Conservation (phyloP, 2,888 invertebrate genomes). For the Melolontha melolontha region DNA sequence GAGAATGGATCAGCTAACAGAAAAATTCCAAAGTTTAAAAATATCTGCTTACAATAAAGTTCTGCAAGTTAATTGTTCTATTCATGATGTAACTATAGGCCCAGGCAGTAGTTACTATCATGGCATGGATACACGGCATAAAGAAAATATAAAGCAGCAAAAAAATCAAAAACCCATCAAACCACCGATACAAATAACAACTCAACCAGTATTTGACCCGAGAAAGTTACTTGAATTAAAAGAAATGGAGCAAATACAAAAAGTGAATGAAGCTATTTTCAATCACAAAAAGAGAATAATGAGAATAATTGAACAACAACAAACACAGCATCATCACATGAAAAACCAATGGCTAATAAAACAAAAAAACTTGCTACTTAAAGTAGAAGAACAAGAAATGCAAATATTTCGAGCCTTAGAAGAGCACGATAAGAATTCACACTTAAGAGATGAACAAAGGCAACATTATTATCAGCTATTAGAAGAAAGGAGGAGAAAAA, state of each 20-base stretch:
- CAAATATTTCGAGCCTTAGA: slow-evolving; percentile 66
- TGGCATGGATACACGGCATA: too few species aligned
- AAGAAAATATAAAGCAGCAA: neutral
- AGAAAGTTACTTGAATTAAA: slow-evolving; percentile 45
- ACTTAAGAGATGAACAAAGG: slow-evolving; percentile 68
- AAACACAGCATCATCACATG: slow-evolving; percentile 53
- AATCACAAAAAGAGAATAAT: slow-evolving; percentile 57
- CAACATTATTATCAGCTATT: slow-evolving; percentile 64
- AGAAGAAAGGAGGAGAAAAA: slow-evolving; percentile 66
- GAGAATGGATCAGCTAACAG: slow-evolving; percentile 36
- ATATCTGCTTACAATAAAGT: slow-evolving; percentile 33
- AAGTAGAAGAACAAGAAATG: slow-evolving; percentile 66
- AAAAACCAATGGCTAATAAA: slow-evolving; percentile 58
- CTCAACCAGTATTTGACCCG: neutral
- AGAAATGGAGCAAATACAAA: slow-evolving; percentile 55
- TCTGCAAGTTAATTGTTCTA: slow-evolving; percentile 4
- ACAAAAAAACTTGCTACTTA: slow-evolving; percentile 61
- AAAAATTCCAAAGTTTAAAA: slow-evolving; percentile 29
- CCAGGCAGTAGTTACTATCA: slow-evolving; percentile 10
- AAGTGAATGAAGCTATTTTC: slow-evolving; percentile 60
- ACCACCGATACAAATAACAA: neutral
- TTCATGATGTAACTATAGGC: slow-evolving; percentile 38
- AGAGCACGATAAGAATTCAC: slow-evolving; percentile 70
- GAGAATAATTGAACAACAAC: slow-evolving; percentile 57
- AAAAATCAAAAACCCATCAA: neutral